These are phyloP conservation scores for Meloe dianella DNA, from an alignment of 2,888 invertebrate genomes.

Conservation along the genomic window DNA sequence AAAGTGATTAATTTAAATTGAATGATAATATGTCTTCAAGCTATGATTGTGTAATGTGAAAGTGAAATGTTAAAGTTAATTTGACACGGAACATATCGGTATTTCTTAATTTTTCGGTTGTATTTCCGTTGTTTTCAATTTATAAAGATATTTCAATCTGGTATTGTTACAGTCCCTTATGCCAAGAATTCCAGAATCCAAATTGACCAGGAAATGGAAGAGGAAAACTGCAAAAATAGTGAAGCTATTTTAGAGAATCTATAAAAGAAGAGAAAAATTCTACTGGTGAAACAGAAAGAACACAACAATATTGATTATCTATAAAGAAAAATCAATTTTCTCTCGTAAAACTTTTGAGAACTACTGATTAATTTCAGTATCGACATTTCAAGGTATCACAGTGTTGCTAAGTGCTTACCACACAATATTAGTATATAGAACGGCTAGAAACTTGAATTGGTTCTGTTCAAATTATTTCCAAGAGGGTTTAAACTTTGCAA, in stretches of 20 bases:
- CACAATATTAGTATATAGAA: too few species aligned
- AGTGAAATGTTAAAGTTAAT: neutral
- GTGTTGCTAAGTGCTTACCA: neutral
- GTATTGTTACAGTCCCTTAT: neutral
- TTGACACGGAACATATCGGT: too few species aligned
- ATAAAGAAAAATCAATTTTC: too few species aligned
- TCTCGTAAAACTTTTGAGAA: neutral
- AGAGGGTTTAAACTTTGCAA: too few species aligned
- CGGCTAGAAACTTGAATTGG: too few species aligned
- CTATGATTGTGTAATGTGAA: conserved; percentile 8
- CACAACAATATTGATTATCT: too few species aligned
- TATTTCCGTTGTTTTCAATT: neutral
- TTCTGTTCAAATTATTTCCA: too few species aligned
- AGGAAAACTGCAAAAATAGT: too few species aligned
- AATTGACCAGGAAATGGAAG: neutral
- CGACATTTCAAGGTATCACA: neutral
- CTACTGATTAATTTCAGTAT: neutral
- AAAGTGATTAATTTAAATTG: neutral
- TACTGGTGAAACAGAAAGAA: too few species aligned
- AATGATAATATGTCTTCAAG: neutral
- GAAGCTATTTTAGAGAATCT: too few species aligned
- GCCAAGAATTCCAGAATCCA: neutral
- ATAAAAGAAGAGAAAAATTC: too few species aligned
- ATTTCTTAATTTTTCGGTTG: neutral
- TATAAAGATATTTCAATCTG: neutral